These are phyloP conservation scores for Hipposideros larvatus DNA, from an alignment of 2,797 vertebrate genomes.

Conservation along the genomic window DNA sequence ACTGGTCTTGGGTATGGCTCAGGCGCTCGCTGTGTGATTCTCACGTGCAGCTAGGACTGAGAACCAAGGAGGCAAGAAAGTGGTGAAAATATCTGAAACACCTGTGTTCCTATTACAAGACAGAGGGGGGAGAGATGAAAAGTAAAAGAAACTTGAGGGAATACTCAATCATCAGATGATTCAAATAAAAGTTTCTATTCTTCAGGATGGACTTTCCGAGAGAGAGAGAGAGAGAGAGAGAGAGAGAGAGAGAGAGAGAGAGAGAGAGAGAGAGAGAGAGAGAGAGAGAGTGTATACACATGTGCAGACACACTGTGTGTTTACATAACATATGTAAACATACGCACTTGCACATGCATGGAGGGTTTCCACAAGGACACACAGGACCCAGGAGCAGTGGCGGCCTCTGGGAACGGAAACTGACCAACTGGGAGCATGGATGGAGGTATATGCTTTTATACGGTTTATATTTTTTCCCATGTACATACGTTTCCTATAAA, in stretches of 20 bases:
- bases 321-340: neutral
- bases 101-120: neutral
- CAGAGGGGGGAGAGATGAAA: neutral
- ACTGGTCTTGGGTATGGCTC: fast-evolving
- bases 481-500: neutral
- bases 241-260: too few species aligned
- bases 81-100: neutral
- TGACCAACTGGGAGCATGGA: neutral
- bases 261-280: too few species aligned
- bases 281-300: neutral
- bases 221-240: too few species aligned
- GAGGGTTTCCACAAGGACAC: neutral
- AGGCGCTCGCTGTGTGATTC: neutral
- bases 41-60: neutral
- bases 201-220: neutral
- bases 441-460: neutral
- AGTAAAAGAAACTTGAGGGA: neutral
- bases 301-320: neutral
- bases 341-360: neutral
- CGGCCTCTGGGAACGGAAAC: neutral
- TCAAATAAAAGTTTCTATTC: neutral
- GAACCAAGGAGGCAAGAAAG: neutral
- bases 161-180: neutral
- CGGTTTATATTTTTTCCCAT: neutral
- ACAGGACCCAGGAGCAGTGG: neutral